Percentiles rank a stretch among this genome's conserved stretches.
These are phyloP conservation scores for Irena cyanogastra DNA, from an alignment of 2,113 vertebrate species.

Conservation along the genomic window DNA sequence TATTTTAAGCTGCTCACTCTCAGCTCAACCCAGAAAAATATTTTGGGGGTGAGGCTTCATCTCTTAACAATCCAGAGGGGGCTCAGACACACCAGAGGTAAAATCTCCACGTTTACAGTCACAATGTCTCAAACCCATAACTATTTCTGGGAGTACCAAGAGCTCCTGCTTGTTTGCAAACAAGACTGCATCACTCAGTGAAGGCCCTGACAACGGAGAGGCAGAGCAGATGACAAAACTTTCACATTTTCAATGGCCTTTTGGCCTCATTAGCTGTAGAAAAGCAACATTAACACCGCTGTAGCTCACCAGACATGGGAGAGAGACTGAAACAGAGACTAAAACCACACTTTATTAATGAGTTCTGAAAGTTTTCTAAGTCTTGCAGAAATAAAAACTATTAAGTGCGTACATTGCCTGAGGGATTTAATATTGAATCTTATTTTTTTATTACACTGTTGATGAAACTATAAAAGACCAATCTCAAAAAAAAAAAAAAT, in stretches of 20 bases:
- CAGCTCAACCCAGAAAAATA: not conserved
- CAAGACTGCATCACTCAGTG: not conserved
- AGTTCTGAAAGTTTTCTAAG: not conserved
- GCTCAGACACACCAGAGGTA: not conserved
- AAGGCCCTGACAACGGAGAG: not conserved
- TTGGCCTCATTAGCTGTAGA: slow-evolving; percentile 4
- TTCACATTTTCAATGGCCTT: not conserved
- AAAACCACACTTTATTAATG: not conserved
- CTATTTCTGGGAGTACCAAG: not conserved
- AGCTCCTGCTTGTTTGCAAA: not conserved
- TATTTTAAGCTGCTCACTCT: not conserved
- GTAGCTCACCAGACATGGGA: not conserved
- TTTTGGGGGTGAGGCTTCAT: not conserved
- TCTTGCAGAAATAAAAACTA: not conserved
- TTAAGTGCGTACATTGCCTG: not conserved
- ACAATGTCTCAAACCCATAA: not conserved
- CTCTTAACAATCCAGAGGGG: not conserved
- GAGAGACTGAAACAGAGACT: not conserved
- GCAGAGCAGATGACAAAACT: not conserved
- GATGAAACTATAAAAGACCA: not conserved
- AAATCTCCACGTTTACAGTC: not conserved
- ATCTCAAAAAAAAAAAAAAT: not conserved
- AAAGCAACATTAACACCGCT: not conserved
- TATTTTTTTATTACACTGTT: not conserved
- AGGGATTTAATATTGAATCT: not conserved